Conservation (phyloP, 2,113 vertebrate species). For the Ancistrus triradiatus region DNA sequence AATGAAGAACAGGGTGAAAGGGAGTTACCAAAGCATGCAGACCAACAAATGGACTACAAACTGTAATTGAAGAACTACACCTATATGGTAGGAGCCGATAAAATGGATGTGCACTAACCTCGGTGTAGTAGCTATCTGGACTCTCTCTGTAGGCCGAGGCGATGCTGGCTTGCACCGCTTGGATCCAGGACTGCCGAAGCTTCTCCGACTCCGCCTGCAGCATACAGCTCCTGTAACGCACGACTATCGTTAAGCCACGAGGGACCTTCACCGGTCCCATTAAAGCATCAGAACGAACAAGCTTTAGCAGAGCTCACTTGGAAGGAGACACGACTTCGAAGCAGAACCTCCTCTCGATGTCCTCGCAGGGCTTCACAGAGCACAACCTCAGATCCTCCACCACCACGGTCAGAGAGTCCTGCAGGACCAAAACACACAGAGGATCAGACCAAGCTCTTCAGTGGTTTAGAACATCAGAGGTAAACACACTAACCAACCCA, state of each 20-base stretch:
- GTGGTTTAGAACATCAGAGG: no score
- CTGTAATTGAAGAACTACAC: no score
- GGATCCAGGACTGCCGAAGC: conserved; percentile 90
- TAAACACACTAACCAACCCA: no score
- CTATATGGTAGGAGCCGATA: no score
- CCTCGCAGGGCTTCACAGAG: conserved; percentile 91
- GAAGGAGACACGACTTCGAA: conserved; percentile 95
- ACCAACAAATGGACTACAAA: no score
- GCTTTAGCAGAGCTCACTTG: conserved; percentile 76
- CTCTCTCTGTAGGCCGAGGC: conserved; percentile 93
- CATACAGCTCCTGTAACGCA: conserved; percentile 87
- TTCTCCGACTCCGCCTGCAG: conserved; percentile 95
- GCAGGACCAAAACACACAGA: not conserved
- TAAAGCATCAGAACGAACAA: not conserved
- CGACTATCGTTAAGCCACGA: not conserved
- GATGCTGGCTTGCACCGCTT: conserved; percentile 94
- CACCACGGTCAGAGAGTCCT: conserved; percentile 93
- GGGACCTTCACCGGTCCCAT: no score
- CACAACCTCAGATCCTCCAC: conserved; percentile 94
- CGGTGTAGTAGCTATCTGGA: conserved; percentile 83
- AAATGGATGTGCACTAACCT: conserved; percentile 70
- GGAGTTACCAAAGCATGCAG: no score
- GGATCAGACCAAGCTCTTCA: no score
- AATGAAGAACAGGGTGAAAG: no score
- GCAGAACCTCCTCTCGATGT: conserved; percentile 95